Percentiles rank a stretch among this genome's conserved stretches.
Evolutionary conservation across 2,797 vertebrate species (phyloP).

Genomic region (Lepilemur ruficaudatus): DNA sequence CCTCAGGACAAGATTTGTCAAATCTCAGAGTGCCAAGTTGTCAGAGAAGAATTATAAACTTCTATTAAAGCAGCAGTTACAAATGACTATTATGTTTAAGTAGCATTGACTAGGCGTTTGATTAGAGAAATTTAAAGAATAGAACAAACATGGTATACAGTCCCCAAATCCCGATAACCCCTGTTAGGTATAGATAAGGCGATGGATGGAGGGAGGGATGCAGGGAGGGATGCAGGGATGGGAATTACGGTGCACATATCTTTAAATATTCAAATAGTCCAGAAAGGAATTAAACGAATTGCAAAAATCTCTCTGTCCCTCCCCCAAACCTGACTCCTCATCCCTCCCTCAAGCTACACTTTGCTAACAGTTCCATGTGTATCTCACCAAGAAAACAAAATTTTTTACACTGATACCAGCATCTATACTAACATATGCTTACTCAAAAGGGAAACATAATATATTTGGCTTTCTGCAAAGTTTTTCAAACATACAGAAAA

Average conservation of each 20-base stretch:
- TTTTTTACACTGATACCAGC: constrained; percentile 36
- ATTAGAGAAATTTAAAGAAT: background rate
- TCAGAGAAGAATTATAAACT: background rate
- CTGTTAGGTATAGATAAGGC: fast-evolving
- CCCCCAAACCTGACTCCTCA: background rate
- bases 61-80: background rate
- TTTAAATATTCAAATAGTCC: background rate
- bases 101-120: background rate
- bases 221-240: background rate
- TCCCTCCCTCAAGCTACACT: background rate
- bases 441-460: constrained; percentile 67
- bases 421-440: constrained; percentile 62
- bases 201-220: background rate
- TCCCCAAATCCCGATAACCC: background rate
- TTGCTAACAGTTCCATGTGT: constrained; percentile 34
- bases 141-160: background rate
- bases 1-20: background rate
- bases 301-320: background rate
- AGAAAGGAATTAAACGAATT: background rate
- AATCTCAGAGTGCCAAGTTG: background rate
- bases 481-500: constrained; percentile 66
- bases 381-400: constrained; percentile 72
- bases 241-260: background rate
- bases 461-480: constrained; percentile 62
- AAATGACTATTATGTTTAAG: background rate